A percentile compares a stretch with the other conserved stretches of the same genome.
Conservation (phyloP, 1,140 invertebrate species). For the Nylanderia fulva region DNA sequence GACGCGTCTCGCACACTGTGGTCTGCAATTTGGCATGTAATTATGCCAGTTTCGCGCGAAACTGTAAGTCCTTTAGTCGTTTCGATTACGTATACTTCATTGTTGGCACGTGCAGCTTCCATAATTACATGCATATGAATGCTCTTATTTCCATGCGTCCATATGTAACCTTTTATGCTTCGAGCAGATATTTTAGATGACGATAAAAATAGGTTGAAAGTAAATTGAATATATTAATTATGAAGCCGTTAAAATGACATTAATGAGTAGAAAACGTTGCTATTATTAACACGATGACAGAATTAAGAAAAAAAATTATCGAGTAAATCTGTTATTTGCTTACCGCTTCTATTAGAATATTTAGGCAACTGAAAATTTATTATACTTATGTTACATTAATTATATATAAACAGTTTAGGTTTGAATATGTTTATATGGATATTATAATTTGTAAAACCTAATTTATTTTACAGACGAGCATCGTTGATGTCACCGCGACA, state of each 20-base stretch:
- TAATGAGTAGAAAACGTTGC: neutral
- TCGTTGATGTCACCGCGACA: conserved; percentile 99
- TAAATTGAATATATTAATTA: neutral
- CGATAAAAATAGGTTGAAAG: neutral
- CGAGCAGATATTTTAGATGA: neutral
- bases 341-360: neutral
- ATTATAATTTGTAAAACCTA: neutral
- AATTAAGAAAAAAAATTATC: neutral
- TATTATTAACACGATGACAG: neutral
- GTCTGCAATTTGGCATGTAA: neutral
- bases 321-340: neutral
- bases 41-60: conserved; percentile 1
- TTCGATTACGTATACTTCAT: conserved; percentile 30
- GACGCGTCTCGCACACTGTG: neutral
- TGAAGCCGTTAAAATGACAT: neutral
- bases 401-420: neutral
- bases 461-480: conserved; percentile 90
- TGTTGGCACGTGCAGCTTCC: neutral
- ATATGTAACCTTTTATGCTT: neutral
- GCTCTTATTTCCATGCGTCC: neutral
- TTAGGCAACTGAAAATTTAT: neutral
- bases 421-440: neutral
- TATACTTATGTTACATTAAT: neutral
- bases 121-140: neutral
- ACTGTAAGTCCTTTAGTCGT: neutral